These are phyloP conservation scores for Ciconia stormi DNA, from an alignment of 2,113 vertebrate species.

Conservation along the genomic window DNA sequence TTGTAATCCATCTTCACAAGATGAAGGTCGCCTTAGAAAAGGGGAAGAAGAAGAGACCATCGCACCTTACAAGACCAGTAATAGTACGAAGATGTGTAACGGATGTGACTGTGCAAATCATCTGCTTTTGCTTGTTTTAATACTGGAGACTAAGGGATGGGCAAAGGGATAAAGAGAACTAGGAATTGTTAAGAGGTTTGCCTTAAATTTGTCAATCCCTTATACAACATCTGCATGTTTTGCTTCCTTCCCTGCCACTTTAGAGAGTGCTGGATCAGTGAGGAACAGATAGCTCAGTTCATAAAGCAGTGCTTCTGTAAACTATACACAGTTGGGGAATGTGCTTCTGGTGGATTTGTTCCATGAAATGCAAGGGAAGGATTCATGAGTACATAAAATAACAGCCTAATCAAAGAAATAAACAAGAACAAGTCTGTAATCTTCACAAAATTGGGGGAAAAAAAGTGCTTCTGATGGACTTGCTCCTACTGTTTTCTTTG, in stretches of 20 bases:
- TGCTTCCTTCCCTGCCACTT: constrained; percentile 3
- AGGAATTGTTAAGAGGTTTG: background rate
- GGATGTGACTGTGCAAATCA: background rate
- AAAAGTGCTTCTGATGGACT: constrained; percentile 63
- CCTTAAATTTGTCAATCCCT: constrained; percentile 41
- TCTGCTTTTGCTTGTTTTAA: background rate
- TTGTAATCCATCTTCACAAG: background rate
- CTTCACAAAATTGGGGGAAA: constrained; percentile 50
- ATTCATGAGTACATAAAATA: constrained; percentile 76
- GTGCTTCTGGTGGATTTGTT: constrained; percentile 69
- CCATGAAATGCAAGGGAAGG: constrained; percentile 58
- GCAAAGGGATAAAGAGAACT: background rate
- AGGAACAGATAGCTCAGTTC: constrained; percentile 44
- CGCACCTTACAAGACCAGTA: background rate
- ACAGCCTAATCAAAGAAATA: constrained; percentile 77
- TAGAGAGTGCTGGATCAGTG: background rate
- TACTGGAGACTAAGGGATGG: background rate
- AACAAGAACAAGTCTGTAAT: constrained; percentile 76
- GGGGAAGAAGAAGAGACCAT: background rate
- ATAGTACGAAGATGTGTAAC: background rate
- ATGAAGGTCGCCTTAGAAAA: background rate
- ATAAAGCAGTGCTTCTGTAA: constrained; percentile 52
- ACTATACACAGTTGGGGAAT: constrained; percentile 46
- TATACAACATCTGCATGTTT: constrained; percentile 47
- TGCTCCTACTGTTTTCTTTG: constrained; percentile 75